Conservation (phyloP, 2,113 vertebrate species). For the Corythoichthys intestinalis region DNA sequence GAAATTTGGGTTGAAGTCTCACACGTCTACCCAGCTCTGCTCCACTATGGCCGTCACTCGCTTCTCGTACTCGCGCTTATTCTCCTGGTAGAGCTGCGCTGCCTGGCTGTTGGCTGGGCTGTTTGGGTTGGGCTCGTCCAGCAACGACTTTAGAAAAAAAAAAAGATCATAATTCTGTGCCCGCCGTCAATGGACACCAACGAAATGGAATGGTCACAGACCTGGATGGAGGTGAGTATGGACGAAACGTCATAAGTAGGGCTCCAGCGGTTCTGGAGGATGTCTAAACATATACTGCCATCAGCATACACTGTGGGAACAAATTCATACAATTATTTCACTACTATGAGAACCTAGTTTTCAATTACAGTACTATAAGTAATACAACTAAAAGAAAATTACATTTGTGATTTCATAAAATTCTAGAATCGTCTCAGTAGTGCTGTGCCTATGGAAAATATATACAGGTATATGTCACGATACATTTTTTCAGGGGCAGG, state of each 20-base stretch:
- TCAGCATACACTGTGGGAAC: conserved; percentile 87
- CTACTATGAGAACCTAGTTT: too few relatives aligned
- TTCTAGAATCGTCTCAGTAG: too few relatives aligned
- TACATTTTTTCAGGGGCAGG: too few relatives aligned
- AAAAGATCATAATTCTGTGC: too few relatives aligned
- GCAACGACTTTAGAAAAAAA: conserved; percentile 78
- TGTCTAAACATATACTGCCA: conserved; percentile 99
- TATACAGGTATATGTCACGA: too few relatives aligned
- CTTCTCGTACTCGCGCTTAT: conserved; percentile 98
- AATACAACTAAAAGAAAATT: too few relatives aligned
- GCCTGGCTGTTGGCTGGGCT: conserved; percentile 98
- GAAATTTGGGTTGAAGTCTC: conserved; percentile 33
- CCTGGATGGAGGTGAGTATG: conserved; percentile 99
- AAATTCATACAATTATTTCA: not conserved
- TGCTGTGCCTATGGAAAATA: too few relatives aligned
- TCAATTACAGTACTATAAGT: too few relatives aligned
- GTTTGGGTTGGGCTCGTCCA: conserved; percentile 98
- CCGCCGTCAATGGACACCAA: too few relatives aligned
- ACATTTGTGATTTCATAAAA: too few relatives aligned
- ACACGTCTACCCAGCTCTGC: conserved; percentile 98
- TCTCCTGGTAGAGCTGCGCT: conserved; percentile 98
- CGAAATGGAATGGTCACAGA: conserved; percentile 44
- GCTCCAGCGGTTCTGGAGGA: conserved; percentile 99
- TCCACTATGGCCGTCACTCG: conserved; percentile 97
- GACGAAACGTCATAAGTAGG: conserved; percentile 97